Conservation (phyloP, 2,113 vertebrate species). For the Sylvilagus bachmani region DNA sequence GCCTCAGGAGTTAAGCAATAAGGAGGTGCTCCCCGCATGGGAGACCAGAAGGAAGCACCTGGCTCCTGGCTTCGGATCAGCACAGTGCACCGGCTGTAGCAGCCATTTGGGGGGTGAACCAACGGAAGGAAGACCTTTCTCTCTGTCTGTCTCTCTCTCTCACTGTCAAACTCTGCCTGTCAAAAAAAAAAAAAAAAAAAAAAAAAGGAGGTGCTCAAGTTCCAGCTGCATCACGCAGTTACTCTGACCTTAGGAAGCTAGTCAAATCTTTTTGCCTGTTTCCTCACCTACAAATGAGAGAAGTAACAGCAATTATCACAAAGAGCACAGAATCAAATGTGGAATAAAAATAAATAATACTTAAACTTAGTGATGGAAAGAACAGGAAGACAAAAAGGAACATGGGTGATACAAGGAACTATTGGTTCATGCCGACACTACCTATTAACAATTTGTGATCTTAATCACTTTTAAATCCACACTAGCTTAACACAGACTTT, state of each 20-base stretch:
- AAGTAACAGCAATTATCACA: background rate
- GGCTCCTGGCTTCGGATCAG: no score
- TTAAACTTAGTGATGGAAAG: background rate
- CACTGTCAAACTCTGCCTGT: no score
- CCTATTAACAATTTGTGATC: background rate
- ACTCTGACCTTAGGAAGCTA: background rate
- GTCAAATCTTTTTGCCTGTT: background rate
- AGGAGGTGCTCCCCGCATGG: background rate
- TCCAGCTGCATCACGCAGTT: background rate
- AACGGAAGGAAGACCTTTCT: no score
- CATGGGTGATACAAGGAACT: slow-evolving; percentile 1
- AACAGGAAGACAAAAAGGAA: background rate
- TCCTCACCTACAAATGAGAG: background rate
- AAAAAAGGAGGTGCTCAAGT: background rate
- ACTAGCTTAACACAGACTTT: slow-evolving; percentile 1
- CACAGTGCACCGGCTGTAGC: no score
- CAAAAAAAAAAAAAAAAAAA: background rate
- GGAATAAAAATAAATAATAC: slow-evolving; percentile 34
- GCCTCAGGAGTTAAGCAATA: background rate
- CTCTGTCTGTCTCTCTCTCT: no score
- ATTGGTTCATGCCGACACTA: slow-evolving; percentile 18
- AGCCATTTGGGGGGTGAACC: no score
- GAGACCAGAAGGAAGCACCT: no score
- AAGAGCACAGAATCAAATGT: background rate
- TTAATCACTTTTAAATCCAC: slow-evolving; percentile 20